Base-by-base conservation (phyloP, 2,797 vertebrate genomes). In the Columba guinea region DNA sequence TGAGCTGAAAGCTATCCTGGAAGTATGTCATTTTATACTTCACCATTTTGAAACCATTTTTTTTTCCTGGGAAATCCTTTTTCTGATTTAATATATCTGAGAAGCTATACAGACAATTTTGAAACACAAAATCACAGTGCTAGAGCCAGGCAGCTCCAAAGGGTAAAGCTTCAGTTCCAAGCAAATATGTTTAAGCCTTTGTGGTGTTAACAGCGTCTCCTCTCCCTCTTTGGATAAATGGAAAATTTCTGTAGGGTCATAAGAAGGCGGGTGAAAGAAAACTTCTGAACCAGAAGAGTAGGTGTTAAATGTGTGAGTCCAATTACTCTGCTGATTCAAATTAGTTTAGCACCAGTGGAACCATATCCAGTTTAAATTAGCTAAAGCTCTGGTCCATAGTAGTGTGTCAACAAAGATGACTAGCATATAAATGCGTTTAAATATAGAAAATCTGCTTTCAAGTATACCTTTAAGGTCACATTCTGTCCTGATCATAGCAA, bases 281-380 rank as follows among this genome's bases (percentile, higher is more conserved):
- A 93, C 86, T 96, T 87, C 68, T 93, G 91, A 96, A 93, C 35
- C 69, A 90, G 59, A 86, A 91, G 83, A 76, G 67, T 81, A 93
- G 68, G 51, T 92, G 68, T 83, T 89, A 94, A 93, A 23, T 63
- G 55, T 65, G 78, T 5, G 26, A 82, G 84, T 77, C 48, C 81
- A 93, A 93, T 87, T 89, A 95, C 81, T 80, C 65, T 59, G 62
- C 48, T 80, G 55, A 95, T 96, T 90, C 90, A 83, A 96, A 95
- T 80, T 77, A 94, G 59, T 79, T 87, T 89, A 86, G 71, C 86
- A 93, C 35, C 69, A 87, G 41, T 75, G 79, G 58, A 89, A 71
- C 58, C 62, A 90, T 17, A 93, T 64, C 41, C 65, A 64, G n/a
- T 84, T 69, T 93, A 97, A 89, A 90, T 89, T 82, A 93, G 64